A percentile compares a stretch with the other conserved stretches of the same genome.
These are phyloP conservation scores for Cephus cinctus DNA, from an alignment of 1,140 invertebrate species.

Conservation along the genomic window DNA sequence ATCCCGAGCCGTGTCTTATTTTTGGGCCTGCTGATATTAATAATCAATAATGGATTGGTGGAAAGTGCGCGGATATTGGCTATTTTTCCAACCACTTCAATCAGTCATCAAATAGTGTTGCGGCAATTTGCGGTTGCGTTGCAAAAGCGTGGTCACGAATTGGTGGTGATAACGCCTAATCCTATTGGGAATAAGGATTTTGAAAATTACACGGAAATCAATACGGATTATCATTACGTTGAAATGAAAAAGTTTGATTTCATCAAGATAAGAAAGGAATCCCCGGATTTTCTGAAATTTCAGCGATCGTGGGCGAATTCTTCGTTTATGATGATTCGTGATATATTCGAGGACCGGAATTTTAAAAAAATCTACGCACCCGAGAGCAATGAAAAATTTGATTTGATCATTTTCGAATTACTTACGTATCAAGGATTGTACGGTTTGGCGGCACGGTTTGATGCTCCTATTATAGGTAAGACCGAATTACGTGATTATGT, in stretches of 20 bases:
- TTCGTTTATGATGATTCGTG: too few species aligned
- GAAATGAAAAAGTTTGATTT: background rate
- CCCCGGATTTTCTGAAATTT: background rate
- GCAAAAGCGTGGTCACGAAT: conserved; percentile 48
- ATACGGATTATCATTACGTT: background rate
- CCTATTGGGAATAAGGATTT: conserved; percentile 31
- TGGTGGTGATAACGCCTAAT: conserved; percentile 45
- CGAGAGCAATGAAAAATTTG: conserved; percentile 25
- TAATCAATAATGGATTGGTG: too few species aligned
- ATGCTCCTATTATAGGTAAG: conserved; percentile 33
- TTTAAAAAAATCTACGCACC: conserved; percentile 25
- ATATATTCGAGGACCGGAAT: conserved; percentile 15
- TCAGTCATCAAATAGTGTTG: conserved; percentile 61
- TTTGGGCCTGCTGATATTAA: too few species aligned
- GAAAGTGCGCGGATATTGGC: conserved; percentile 53
- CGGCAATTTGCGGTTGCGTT: conserved; percentile 41
- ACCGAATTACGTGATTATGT: background rate
- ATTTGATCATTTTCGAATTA: conserved; percentile 25
- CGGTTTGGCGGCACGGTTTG: conserved; percentile 23
- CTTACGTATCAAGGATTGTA: conserved; percentile 1
- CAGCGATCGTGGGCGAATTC: background rate
- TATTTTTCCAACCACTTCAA: conserved; percentile 51
- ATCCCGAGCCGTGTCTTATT: too few species aligned
- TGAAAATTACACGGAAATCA: conserved; percentile 32
- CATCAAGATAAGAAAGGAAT: background rate